Evolutionary conservation across 2,797 vertebrate genomes (phyloP), one percentile per base, ranked within the genome.

Genomic region (Periophthalmus magnuspinnatus): DNA sequence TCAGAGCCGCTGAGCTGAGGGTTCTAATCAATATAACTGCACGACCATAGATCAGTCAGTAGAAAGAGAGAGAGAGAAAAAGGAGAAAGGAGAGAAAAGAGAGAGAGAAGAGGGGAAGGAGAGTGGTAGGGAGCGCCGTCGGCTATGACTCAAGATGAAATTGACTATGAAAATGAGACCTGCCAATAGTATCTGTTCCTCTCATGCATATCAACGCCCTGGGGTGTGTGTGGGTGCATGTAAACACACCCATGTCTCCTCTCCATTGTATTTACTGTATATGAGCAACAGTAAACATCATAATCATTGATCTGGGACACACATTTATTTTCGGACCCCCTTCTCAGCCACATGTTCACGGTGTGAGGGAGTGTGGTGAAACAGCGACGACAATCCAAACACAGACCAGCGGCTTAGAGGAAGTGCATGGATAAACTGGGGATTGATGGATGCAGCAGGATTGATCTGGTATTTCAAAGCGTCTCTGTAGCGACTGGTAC

Each of bases 81-180:
- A 14, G 41, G 41, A 45, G 2, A 45, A 45, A 16, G 41, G 41
- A 14, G 41, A 87, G 32, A 90, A 75, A 69, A 65, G 70, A n/a
- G 65, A 54, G 73, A 10, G 62, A 58, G 73, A 34, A 61, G 64
- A 38, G 8, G 10, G 36, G 36, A 10, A 38, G 38, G 69, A 61
- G 65, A 55, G 72, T 56, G 72, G 33, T 72, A 84, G 73, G 70
- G 60, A 82, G 75, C 54, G 77, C 83, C 84, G 74, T 86, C 74
- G 81, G 88, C 85, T 84, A 75, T 87, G 90, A 90, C 86, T 88
- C 86, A 89, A 82, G 85, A 92, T 89, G 90, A 90, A 90, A 91
- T 89, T 89, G 88, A 90, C 89, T 89, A 90, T 90, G 90, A 91
- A 90, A 90, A 91, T 88, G 85, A 87, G 85, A 88, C 82, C 81